These are phyloP conservation scores for Drosophila gaucha DNA, from an alignment of 2,888 invertebrate species.

Conservation along the genomic window DNA sequence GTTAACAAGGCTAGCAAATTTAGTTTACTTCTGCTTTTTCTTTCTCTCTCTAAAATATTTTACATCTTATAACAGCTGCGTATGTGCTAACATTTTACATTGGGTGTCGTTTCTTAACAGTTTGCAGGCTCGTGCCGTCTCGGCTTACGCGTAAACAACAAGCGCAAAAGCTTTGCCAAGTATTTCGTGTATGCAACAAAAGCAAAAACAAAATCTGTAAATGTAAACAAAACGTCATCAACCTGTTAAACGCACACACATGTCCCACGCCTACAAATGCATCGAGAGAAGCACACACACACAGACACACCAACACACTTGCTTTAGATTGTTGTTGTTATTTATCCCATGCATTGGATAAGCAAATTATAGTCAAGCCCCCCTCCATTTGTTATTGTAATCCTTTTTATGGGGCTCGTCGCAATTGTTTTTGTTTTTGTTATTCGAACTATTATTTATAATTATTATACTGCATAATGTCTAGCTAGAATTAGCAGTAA, in stretches of 20 bases:
- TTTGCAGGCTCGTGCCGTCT: conserved; percentile 18
- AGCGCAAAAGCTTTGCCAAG: conserved; percentile 31
- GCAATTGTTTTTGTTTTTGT: conserved; percentile 15
- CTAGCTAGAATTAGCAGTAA: conserved; percentile 5
- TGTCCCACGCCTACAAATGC: not conserved
- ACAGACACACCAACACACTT: too few relatives aligned
- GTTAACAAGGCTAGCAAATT: not conserved
- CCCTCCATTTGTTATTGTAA: conserved; percentile 34
- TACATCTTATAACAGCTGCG: conserved; percentile 2
- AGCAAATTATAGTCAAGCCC: conserved; percentile 67
- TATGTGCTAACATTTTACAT: conserved; percentile 25
- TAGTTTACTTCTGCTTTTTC: not conserved
- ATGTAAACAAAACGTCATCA: conserved; percentile 75
- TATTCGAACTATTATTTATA: not conserved
- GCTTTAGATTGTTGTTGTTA: conserved; percentile 32
- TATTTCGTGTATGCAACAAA: conserved; percentile 35
- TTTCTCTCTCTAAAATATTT: not conserved
- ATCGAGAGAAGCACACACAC: conserved; percentile 1
- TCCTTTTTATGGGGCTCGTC: conserved; percentile 18
- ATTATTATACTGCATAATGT: conserved; percentile 3
- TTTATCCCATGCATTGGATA: conserved; percentile 41
- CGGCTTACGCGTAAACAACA: conserved; percentile 18
- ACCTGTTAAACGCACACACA: conserved; percentile 27
- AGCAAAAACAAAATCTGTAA: conserved; percentile 20
- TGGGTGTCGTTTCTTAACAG: conserved; percentile 22